Conservation (phyloP, 2,888 invertebrate genomes). For the Vanessa cardui region DNA sequence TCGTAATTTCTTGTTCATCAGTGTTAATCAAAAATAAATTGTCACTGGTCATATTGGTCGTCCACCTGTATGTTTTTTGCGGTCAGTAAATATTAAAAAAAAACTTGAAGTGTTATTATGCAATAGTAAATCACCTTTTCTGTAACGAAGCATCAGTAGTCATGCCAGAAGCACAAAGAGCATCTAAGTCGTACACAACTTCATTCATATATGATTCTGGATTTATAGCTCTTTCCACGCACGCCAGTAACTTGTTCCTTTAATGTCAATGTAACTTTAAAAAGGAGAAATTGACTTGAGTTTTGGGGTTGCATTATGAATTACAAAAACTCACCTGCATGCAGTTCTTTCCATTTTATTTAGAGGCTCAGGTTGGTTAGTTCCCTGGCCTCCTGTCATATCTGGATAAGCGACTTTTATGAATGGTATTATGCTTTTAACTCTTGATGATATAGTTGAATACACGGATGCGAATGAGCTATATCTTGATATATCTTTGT, state of each 20-base stretch:
- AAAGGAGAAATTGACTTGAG: no score
- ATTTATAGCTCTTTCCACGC: slow-evolving; percentile 86
- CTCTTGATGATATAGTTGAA: slow-evolving; percentile 80
- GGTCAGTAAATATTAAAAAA: not conserved
- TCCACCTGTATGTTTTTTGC: not conserved
- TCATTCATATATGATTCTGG: slow-evolving; percentile 83
- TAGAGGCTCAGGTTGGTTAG: slow-evolving; percentile 83
- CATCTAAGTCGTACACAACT: slow-evolving; percentile 88
- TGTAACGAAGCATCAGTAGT: slow-evolving; percentile 52
- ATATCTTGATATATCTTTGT: slow-evolving; percentile 71
- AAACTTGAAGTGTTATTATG: not conserved
- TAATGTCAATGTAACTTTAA: slow-evolving; percentile 40
- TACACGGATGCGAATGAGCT: slow-evolving; percentile 73
- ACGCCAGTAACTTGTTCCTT: slow-evolving; percentile 84
- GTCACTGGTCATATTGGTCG: slow-evolving; percentile 61
- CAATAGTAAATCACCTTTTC: slow-evolving; percentile 57
- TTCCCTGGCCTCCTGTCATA: slow-evolving; percentile 83
- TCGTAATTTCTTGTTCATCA: slow-evolving; percentile 77
- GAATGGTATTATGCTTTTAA: slow-evolving; percentile 85
- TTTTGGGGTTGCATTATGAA: no score
- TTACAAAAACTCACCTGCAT: slow-evolving; percentile 62
- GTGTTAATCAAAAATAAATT: slow-evolving; percentile 67
- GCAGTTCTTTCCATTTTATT: slow-evolving; percentile 78
- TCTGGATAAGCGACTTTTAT: slow-evolving; percentile 91
- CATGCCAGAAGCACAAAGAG: slow-evolving; percentile 48